Base-by-base conservation (phyloP, 2,113 vertebrate species). In the Gymnarchus niloticus region DNA sequence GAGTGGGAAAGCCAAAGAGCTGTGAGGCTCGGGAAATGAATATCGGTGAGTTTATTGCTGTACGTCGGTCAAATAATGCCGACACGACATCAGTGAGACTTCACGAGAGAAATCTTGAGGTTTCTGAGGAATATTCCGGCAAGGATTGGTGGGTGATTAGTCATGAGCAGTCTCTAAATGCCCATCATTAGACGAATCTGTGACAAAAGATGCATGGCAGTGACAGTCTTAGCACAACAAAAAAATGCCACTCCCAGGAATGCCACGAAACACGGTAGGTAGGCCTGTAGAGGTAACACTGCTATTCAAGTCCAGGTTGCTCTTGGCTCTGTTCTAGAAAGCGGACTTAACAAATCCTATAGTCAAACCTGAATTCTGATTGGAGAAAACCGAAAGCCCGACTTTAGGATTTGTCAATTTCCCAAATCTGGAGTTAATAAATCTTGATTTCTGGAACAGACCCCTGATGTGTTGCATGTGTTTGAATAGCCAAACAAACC, bases 11-110 rank as follows among this genome's bases (percentile, higher is more conserved):
- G 46, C 21, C 94, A 61, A 93, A 93, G 89, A 95, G 90, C 87
- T 97, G 96, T 84, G 89, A 88, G 33, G 92, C 91, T 86, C 95
- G 95, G 59, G 88, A 87, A 88, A 95, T 97, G 96, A 93, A 95
- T 93, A 94, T 97, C 49, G 96, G 96, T 97, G 93, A 91, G 95
- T 92, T 59, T 85, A 9, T 88, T 44, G 28, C 17, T 65, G 59
- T 28, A 33, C 25, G 25, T 28, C n/a, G 28, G n/a, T 61, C 28
- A 10, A 61, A 61, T 6, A 14, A 10, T 69, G 33, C 25, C 10
- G 25, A 69, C 28, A 25, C 23, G 25, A 28, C 61, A 17, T 69
- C 12, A 69, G 14, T 37, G 28, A 17, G 28, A 69, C 19, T 25
- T 37, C 25, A 61, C 12, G 59, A 28, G 28, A 76, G 19, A 76